Percentiles rank a stretch among this genome's conserved stretches.
phyloP scores from a whole-genome alignment of 2,113 vertebrate genomes.

The Ictalurus furcatus region DNA sequence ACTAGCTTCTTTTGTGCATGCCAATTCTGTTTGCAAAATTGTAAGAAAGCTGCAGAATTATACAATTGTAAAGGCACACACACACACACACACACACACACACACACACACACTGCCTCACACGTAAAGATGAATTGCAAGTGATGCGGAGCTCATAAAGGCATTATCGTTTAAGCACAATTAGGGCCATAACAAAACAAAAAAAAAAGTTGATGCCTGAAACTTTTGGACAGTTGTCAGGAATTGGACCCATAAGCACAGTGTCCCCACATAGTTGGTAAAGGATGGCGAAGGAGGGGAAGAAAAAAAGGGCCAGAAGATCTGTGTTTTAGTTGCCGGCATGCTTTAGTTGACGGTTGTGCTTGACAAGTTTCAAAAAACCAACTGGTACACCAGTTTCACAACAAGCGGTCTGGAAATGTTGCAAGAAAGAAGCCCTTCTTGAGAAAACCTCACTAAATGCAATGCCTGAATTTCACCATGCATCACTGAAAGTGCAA shows the following conservation, averaged over 20 bases:
- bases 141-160: neutral
- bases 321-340: neutral
- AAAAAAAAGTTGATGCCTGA: neutral
- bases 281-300: neutral
- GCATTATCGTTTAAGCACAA: neutral
- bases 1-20: neutral
- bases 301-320: no score
- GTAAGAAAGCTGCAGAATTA: neutral
- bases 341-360: neutral
- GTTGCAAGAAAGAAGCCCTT: neutral
- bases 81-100: no score
- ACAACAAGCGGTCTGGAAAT: neutral
- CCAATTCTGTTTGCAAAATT: no score
- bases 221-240: neutral
- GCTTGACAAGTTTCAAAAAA: neutral
- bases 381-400: neutral
- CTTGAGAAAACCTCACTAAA: neutral
- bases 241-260: neutral
- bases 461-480: no score
- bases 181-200: neutral
- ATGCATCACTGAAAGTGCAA: no score
- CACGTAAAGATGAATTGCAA: neutral
- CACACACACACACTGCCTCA: neutral
- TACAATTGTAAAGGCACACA: neutral
- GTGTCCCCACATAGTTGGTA: neutral